These are phyloP conservation scores for Eriocheir sinensis DNA, from an alignment of 1,140 invertebrate species.

Conservation along the genomic window DNA sequence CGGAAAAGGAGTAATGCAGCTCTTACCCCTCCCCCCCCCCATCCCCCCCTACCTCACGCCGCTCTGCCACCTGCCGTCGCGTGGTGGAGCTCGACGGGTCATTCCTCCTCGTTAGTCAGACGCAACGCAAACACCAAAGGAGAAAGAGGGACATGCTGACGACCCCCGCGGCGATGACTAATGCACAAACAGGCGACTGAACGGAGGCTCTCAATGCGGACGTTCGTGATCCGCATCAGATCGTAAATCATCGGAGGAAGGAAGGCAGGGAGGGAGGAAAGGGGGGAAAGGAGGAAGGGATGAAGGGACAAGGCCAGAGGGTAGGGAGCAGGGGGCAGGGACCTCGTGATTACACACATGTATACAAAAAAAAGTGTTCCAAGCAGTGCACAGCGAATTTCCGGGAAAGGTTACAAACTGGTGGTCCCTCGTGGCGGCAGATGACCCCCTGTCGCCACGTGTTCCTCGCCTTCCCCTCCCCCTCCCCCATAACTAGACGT, in stretches of 20 bases:
- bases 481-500: background rate
- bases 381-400: constrained; percentile 5
- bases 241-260: background rate
- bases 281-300: constrained; percentile 7
- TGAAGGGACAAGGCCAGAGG: background rate
- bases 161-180: background rate
- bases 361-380: constrained; percentile 9
- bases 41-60: background rate
- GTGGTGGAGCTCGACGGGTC: background rate
- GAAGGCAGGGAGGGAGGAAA: background rate
- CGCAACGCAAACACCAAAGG: background rate
- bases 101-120: background rate
- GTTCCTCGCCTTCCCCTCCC: background rate
- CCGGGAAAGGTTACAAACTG: constrained; percentile 15
- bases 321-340: background rate
- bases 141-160: background rate
- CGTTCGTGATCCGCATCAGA: background rate
- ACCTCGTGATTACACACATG: constrained; percentile 33
- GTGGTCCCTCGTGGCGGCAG: background rate
- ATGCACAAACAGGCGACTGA: background rate
- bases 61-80: background rate
- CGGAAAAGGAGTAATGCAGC: background rate
- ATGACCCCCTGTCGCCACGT: background rate
- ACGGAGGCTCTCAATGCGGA: background rate
- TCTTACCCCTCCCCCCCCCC: background rate